phyloP scores from a whole-genome alignment of 2,888 invertebrate species.

The Omphaloscelis lunosa region DNA sequence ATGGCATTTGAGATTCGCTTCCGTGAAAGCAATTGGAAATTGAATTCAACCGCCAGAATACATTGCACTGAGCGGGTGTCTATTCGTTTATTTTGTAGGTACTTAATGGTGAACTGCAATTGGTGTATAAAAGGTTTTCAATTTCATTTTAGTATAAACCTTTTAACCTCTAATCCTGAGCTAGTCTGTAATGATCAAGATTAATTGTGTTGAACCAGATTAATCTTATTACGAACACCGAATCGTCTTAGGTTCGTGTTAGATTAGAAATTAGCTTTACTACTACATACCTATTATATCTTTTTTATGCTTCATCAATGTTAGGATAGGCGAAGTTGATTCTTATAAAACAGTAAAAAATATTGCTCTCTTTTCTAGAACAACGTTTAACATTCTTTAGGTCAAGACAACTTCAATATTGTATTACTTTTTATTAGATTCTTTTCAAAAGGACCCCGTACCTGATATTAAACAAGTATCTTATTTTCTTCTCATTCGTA shows the following conservation, averaged over 20 bases:
- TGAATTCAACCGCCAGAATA: neutral
- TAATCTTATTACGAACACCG: neutral
- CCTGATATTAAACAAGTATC: slow-evolving; percentile 4
- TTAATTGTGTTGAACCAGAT: slow-evolving; percentile 3
- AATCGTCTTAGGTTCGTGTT: neutral
- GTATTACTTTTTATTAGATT: slow-evolving; percentile 6
- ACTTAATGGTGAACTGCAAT: neutral
- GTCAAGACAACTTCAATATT: neutral
- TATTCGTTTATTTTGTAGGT: slow-evolving; percentile 1
- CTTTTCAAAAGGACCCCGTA: slow-evolving; percentile 5
- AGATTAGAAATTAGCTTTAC: neutral
- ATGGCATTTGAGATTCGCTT: slow-evolving; percentile 24
- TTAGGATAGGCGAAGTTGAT: neutral
- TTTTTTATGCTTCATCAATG: neutral
- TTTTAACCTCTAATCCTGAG: neutral
- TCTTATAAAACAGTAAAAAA: neutral
- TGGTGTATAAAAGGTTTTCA: neutral
- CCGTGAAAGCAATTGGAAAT: slow-evolving; percentile 28
- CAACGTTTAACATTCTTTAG: neutral
- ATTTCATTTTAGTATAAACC: slow-evolving; percentile 1
- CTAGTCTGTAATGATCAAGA: neutral
- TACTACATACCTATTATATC: neutral
- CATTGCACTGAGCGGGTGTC: neutral
- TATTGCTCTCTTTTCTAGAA: neutral
- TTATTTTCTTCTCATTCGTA: slow-evolving; percentile 12